These are phyloP conservation scores for Clarias laeviceps DNA, from an alignment of 2,797 vertebrate species.

Conservation along the genomic window DNA sequence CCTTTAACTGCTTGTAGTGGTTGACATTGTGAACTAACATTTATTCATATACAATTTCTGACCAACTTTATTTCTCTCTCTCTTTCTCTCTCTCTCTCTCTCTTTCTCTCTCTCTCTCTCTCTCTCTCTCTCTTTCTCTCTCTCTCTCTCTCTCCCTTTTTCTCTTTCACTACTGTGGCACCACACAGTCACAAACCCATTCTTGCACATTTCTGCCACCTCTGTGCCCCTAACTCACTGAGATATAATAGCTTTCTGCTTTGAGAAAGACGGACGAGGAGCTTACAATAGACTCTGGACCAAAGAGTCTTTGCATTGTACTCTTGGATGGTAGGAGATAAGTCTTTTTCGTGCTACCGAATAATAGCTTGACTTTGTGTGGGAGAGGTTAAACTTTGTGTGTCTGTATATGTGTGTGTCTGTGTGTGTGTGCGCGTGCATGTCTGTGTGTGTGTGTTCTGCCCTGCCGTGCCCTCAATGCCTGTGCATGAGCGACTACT, in stretches of 20 bases:
- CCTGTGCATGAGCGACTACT: conserved; percentile 31
- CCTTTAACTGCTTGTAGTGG: neutral
- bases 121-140: neutral
- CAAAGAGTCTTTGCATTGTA: conserved; percentile 65
- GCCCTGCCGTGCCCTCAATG: conserved; percentile 22
- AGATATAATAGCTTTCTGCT: conserved; percentile 49
- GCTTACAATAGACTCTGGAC: conserved; percentile 60
- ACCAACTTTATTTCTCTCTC: conserved; percentile 2
- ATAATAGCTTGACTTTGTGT: conserved; percentile 59
- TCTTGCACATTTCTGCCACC: conserved; percentile 33
- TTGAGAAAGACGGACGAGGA: conserved; percentile 34
- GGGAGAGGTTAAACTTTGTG: conserved; percentile 51
- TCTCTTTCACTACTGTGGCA: neutral
- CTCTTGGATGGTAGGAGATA: conserved; percentile 53
- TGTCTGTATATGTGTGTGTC: conserved; percentile 29
- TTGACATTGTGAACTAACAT: conserved; percentile 13
- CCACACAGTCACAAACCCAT: conserved; percentile 32
- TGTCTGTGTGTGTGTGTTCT: conserved; percentile 18
- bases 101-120: neutral
- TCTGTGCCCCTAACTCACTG: conserved; percentile 34
- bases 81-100: neutral
- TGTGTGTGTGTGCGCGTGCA: conserved; percentile 17
- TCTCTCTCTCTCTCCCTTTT: neutral
- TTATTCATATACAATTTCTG: conserved; percentile 16
- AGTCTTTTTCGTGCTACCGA: conserved; percentile 48